These are phyloP conservation scores for Drosophila seguyi DNA, from an alignment of 1,140 invertebrate genomes.

Conservation along the genomic window DNA sequence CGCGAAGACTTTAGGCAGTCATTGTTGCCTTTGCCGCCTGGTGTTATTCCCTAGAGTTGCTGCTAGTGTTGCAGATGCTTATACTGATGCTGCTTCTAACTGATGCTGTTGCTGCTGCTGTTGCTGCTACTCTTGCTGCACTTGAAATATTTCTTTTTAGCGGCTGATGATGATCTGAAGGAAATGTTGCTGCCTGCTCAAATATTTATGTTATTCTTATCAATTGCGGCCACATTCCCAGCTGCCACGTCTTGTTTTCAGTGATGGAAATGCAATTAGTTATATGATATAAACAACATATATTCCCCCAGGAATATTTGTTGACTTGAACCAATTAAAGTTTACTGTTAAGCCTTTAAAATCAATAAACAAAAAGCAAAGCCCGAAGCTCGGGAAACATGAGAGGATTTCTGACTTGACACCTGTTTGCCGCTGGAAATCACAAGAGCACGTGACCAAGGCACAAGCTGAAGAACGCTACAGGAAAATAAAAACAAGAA, in stretches of 20 bases:
- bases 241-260: slow-evolving; percentile 20
- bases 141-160: slow-evolving; percentile 47
- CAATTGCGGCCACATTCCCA: slow-evolving; percentile 35
- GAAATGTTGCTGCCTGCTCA: slow-evolving; percentile 12
- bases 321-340: slow-evolving; percentile 2
- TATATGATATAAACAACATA: slow-evolving; percentile 24
- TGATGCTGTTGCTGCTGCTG: slow-evolving; percentile 19
- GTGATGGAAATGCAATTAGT: slow-evolving; percentile 30
- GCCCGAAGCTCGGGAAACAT: background rate
- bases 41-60: slow-evolving; percentile 18
- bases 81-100: slow-evolving; percentile 2
- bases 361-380: slow-evolving; percentile 5
- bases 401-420: background rate
- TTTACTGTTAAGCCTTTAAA: background rate
- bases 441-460: slow-evolving; percentile 63
- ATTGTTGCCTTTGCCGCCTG: slow-evolving; percentile 31
- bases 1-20: background rate
- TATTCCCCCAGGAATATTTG: slow-evolving; percentile 23
- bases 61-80: slow-evolving; percentile 21
- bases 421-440: slow-evolving; percentile 41
- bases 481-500: background rate
- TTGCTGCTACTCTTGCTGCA: slow-evolving; percentile 20
- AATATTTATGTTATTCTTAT: slow-evolving; percentile 48
- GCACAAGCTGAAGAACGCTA: background rate
- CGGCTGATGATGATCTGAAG: slow-evolving; percentile 13